Conservation (phyloP, 2,113 vertebrate species). For the Hydropotes inermis region DNA sequence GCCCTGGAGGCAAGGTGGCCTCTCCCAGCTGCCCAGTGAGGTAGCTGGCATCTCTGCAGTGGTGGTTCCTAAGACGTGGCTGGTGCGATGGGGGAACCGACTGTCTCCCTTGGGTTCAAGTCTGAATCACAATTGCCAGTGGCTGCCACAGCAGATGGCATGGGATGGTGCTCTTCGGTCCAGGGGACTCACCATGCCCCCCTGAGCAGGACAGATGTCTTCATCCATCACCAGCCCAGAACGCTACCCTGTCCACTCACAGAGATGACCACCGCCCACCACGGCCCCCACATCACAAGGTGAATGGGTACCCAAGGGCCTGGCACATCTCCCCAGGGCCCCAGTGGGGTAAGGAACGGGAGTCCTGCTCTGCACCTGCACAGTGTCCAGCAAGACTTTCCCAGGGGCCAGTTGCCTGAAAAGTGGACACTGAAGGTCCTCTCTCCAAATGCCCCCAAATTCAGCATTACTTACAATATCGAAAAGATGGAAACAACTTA, state of each 20-base stretch:
- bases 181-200: not conserved
- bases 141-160: fast-evolving
- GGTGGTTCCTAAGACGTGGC: not conserved
- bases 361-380: not conserved
- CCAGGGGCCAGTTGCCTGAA: not conserved
- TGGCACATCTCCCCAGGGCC: not conserved
- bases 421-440: not conserved
- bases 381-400: not conserved
- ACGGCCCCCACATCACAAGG: not conserved
- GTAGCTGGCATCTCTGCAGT: not conserved
- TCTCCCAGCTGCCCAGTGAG: not conserved
- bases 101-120: not conserved
- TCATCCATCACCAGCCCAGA: not conserved
- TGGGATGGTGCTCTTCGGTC: not conserved
- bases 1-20: not conserved
- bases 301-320: too few species aligned
- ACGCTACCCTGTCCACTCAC: not conserved
- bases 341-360: too few species aligned
- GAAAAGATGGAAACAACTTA: not conserved
- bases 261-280: not conserved
- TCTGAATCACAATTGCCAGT: not conserved
- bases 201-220: not conserved
- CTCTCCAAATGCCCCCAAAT: not conserved
- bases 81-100: not conserved
- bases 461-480: not conserved